Evolutionary conservation across 2,113 vertebrate species (phyloP).

Genomic region (Romanogobio albipinnatus): DNA sequence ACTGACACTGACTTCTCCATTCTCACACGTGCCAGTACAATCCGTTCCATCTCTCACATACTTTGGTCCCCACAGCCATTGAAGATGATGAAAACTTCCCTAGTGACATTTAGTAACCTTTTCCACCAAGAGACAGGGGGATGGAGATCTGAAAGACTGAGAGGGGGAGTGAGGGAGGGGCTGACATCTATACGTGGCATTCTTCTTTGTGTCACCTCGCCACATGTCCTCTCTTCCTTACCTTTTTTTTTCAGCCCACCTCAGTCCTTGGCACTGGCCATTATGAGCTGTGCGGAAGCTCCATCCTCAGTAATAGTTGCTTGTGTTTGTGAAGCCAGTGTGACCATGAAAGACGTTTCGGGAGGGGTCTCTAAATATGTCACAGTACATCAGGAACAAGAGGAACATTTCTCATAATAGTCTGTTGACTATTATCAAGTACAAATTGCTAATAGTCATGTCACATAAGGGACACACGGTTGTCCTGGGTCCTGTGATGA

Average conservation of each 20-base stretch:
- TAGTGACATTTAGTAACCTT: conserved; percentile 87
- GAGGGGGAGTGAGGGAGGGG: conserved; percentile 53
- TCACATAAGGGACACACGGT: background rate
- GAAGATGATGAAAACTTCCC: conserved; percentile 82
- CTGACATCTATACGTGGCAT: conserved; percentile 56
- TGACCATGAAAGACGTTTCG: background rate
- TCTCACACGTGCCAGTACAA: conserved; percentile 28
- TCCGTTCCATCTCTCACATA: conserved; percentile 38
- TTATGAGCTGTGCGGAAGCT: conserved; percentile 28
- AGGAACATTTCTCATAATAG: background rate
- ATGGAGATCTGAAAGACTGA: conserved; percentile 60
- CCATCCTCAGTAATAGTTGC: conserved; percentile 36
- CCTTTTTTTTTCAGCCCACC: conserved; percentile 16
- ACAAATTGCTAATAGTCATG: background rate
- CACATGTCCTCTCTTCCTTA: conserved; percentile 64
- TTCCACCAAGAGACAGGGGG: conserved; percentile 70
- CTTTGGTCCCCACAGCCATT: conserved; percentile 66
- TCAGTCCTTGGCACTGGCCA: conserved; percentile 25
- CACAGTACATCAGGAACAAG: background rate
- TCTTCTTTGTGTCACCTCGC: conserved; percentile 65
- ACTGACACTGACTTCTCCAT: conserved; percentile 11
- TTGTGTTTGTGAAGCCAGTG: conserved; percentile 27
- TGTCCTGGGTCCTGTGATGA: background rate
- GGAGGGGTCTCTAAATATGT: background rate
- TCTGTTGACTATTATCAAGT: background rate